Evolutionary conservation across 2,888 invertebrate genomes (phyloP), one percentile per base, ranked within the genome.

Genomic region (Drosophila crucigera): DNA sequence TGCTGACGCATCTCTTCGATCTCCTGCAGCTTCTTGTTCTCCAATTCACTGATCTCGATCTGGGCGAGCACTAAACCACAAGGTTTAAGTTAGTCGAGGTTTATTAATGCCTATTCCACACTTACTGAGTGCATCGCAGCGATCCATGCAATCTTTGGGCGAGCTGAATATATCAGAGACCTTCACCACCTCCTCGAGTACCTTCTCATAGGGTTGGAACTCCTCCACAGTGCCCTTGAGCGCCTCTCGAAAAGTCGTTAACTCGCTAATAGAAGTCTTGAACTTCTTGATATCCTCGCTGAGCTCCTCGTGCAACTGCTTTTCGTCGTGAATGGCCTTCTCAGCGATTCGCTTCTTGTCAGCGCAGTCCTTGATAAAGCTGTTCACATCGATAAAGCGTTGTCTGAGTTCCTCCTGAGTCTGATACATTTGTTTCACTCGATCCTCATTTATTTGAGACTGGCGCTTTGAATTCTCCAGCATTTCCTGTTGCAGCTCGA

Each of bases 121-220:
- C 87, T 67, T 78, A 93, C 94, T 93, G 28, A 94, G 70, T 0
- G 93, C 94, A 90, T 94, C 94, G 60, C 93, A 93, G 1, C 93
- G 91, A 72, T 91, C 92, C 82, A 92, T 93, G 70, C 93, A 92
- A 71, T 94, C 94, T 55, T 93, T 92, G 3, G 92, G 90, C 0
- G 93, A 92, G 10, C 80, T 89, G 55, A 91, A 92, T 30, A 91
- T 89, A 60, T 91, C 91, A 0, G 90, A 91, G 28, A 90, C 77
- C 10, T 84, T 73, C 0, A 94, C 92, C 9, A 93, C 93, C 33
- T 93, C 91, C 22, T 93, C 72, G n/a, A 93, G 83, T 0, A 94
- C 92, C 37, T 76, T 80, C 66, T 93, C 93, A 69, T 93, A 94
- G 0, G 92, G 92, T 56, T 92, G 90, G 50, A 92, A 87, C 61